These are phyloP conservation scores for Orgyia antiqua DNA, from an alignment of 2,888 invertebrate species.

Conservation along the genomic window DNA sequence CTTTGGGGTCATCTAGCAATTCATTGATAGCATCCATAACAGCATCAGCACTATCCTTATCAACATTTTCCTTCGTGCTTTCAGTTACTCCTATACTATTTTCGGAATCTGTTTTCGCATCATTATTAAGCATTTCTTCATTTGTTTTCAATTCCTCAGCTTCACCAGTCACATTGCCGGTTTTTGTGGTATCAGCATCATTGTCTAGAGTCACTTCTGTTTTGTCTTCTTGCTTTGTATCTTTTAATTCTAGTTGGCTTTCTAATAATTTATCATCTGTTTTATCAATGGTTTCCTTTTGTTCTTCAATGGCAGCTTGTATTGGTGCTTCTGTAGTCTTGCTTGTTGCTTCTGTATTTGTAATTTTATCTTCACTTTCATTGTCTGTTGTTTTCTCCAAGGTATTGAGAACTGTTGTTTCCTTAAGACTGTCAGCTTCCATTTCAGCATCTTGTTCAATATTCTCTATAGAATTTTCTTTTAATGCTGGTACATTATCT, in stretches of 20 bases:
- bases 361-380: slow-evolving; percentile 4
- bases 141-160: not conserved
- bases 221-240: too few relatives aligned
- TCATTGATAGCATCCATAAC: slow-evolving; percentile 21
- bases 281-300: not conserved
- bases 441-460: too few relatives aligned
- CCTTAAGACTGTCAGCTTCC: too few relatives aligned
- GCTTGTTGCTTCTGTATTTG: slow-evolving; percentile 2
- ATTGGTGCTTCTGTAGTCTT: not conserved
- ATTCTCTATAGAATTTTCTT: too few relatives aligned
- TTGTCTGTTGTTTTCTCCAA: slow-evolving; percentile 4
- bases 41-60: slow-evolving; percentile 8
- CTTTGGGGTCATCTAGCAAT: slow-evolving; percentile 12
- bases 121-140: not conserved
- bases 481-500: not conserved
- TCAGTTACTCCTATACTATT: slow-evolving; percentile 10
- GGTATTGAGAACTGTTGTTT: too few relatives aligned
- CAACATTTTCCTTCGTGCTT: slow-evolving; percentile 8
- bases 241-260: too few relatives aligned
- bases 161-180: not conserved
- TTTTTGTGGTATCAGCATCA: too few relatives aligned
- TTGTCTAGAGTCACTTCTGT: too few relatives aligned
- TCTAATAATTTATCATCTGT: too few relatives aligned
- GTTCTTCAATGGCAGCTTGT: too few relatives aligned
- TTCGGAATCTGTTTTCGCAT: not conserved